Evolutionary conservation across 2,888 invertebrate species (phyloP).

Genomic region (Rhagophthalmus giganteus): DNA sequence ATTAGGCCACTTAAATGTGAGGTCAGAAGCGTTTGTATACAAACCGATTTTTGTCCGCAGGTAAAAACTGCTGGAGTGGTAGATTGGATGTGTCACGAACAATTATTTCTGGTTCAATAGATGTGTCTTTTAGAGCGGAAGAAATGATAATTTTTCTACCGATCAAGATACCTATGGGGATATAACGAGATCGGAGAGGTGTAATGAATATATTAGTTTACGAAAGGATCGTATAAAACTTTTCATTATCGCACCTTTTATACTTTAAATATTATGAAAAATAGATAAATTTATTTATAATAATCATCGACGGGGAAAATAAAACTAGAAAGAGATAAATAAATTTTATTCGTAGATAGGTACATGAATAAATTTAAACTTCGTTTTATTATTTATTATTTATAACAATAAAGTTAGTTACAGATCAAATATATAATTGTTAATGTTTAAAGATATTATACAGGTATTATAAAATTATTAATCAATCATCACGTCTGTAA

Average conservation of each 20-base stretch:
- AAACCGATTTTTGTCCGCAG: conserved; percentile 36
- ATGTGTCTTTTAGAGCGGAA: conserved; percentile 38
- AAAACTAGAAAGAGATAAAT: conserved; percentile 1
- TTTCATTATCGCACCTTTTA: too few species aligned
- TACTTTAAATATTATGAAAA: too few species aligned
- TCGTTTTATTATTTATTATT: too few species aligned
- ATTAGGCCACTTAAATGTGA: conserved; percentile 33
- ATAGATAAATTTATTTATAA: too few species aligned
- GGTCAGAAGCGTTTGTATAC: conserved; percentile 32
- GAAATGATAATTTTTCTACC: conserved; percentile 43
- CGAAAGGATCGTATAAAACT: too few species aligned
- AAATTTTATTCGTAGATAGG: conserved; percentile 1
- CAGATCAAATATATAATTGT: too few species aligned
- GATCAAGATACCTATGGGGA: conserved; percentile 34
- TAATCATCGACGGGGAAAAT: too few species aligned
- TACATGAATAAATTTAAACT: too few species aligned
- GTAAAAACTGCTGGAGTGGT: conserved; percentile 37
- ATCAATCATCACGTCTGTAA: too few species aligned
- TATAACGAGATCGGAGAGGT: conserved; percentile 39
- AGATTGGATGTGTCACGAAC: conserved; percentile 47
- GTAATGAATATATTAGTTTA: conserved; percentile 42
- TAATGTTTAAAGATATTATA: too few species aligned
- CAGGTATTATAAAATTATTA: too few species aligned
- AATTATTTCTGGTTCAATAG: conserved; percentile 45
- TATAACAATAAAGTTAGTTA: too few species aligned